Base-by-base conservation (phyloP, 2,797 vertebrate species). In the Thalassophryne amazonica region DNA sequence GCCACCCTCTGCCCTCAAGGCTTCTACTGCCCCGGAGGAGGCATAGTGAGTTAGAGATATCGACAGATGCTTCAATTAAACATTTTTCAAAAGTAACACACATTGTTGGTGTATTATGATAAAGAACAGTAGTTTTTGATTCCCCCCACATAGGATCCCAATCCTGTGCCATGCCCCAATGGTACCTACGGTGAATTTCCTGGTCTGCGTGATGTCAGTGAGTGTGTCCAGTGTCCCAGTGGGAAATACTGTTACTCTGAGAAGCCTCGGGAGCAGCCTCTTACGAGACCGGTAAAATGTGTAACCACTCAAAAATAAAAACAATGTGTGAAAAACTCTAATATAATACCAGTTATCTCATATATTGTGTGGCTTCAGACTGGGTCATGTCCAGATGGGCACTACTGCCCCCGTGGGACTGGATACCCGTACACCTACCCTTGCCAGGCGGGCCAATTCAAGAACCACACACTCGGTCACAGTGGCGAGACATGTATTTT, bases 1-100 rank as follows among this genome's bases (percentile, higher is more conserved):
- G 84, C 85, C 20, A 88, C 89, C 11, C 89, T 93, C 49, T 97
- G 95, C 61, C 94, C 94, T 1, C 87, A 32, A 62, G 95, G 94
- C 27, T 94, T 91, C 68, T 97, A 91, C 80, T 97, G 94, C 62
- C 93, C 89, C 0, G 89, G 68, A 39, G 94, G 93, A 60, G 62
- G 76, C 19, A 33, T 89, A 17, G 94, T 94, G 66, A 94, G 93
- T 87, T 37, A 35, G 6, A 35, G 6, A 35, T 2, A 39, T 19
- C 0, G 0, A 29, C 4, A 24, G 15, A 39, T 33, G 7, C 4
- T 33, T 38, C 10, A 13, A 22, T 24, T 1, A 0, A 21, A 24
- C 5, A 12, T 12, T 16, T 17, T 4, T 12, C n/a, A n/a, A n/a
- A n/a, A n/a, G n/a, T n/a, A n/a, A n/a, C n/a, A n/a, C n/a, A n/a